Base-by-base conservation (phyloP, 1,140 invertebrate genomes). In the Diuraphis noxia region DNA sequence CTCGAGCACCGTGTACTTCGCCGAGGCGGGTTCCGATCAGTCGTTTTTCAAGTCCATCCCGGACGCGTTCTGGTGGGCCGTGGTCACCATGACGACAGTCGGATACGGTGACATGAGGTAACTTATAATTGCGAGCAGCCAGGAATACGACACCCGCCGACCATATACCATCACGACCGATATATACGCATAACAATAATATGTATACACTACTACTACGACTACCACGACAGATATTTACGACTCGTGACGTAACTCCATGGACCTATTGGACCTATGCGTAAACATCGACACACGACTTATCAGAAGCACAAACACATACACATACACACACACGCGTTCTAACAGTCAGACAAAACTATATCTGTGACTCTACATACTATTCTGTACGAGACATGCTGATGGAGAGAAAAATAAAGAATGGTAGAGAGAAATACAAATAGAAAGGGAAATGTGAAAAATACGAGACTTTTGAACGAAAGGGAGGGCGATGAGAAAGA, bases 1-100 rank as follows among this genome's bases (percentile, higher is more conserved):
- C 96, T 99, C 99, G 94, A 98, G 98, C 94, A 96, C 99, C 94
- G 98, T 99, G 94, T 99, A 99, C 96, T 99, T 99, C 96, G 99
- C 99, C 93, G 99, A 99, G 95, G 96, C 98, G 94, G 97, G 99
- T 94, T 98, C 96, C 94, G 97, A 97, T 95, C 99, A 99, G 96
- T 99, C 98, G 93, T 97, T 98, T 96, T 99, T 99, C 96, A 98
- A 98, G 96, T 99, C 98, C 95, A 99, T 99, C 96, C 97, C 97
- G 94, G 97, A 97, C 95, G 98, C 98, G 94, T 99, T 99, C 96
- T 99, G 98, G 99, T 99, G 98, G 98, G 97, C 97, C 94, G 98
- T 99, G 94, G 98, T 99, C 94, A 99, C 98, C 94, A 99, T 99
- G 98, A 97, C 98, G 93, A 99, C 98, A 93, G 98, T 99, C 93